Evolutionary conservation across 2,888 invertebrate genomes (phyloP), one percentile per base, ranked within the genome.

Genomic region (Cylindroiulus punctatus): DNA sequence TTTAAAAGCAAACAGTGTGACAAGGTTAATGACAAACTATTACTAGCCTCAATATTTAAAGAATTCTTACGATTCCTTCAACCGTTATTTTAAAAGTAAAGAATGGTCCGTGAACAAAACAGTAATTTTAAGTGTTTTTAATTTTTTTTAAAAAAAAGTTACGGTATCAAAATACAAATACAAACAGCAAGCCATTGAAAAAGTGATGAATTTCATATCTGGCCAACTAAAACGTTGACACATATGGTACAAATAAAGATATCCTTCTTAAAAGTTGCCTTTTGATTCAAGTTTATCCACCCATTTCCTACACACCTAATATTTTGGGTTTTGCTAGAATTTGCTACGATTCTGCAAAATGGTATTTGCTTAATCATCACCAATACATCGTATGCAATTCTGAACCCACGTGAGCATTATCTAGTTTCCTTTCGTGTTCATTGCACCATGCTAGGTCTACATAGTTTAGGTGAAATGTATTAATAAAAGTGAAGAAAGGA

Each of bases 181-280:
- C 40, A 82, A 82, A 82, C 82, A 82, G 42, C 42, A 36, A 40
- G 82, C 36, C 82, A 82, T n/a, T 82, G 42, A 17, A 82, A 65
- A 82, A 42, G 36, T 82, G 36, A 82, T 22, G 0, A 82, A 36
- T 82, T 1, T 30, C 57, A n/a, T 8, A 26, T 22, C 8, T 65
- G 26, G 82, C 22, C 82, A 82, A 82, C 82, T 82, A 82, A 36
- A 82, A 82, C 82, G 82, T 82, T 82, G 82, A 82, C 82, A 36
- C 10, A 10, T 36, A 82, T n/a, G n/a, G 32, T 22, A 82, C 82
- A 82, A 40, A 82, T 22, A 40, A 82, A 82, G 36, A 40, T 36
- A 82, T 82, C 14, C 40, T 81, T 81, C n/a, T n/a, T 81, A 5
- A 81, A 82, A 82, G 42, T 82, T 65, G 65, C 65, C 65, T 65